Base-by-base conservation (phyloP, 2,113 vertebrate genomes). In the Myrmecobius fasciatus region DNA sequence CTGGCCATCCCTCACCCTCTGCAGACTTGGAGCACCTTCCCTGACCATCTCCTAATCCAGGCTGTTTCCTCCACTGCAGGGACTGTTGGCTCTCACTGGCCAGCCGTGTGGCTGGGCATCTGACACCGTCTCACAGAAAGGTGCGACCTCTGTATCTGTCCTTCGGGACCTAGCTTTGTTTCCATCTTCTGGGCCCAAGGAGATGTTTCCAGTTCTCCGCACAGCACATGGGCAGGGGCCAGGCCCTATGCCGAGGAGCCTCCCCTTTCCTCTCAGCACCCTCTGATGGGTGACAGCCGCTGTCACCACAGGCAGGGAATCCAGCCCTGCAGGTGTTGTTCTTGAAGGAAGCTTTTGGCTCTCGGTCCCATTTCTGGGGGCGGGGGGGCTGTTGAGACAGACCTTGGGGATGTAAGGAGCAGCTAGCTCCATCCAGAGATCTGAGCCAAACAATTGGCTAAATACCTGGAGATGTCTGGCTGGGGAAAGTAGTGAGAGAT, bases 401-500 rank as follows among this genome's bases (percentile, higher is more conserved):
- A 10, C 3, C 12, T 48, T 47, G 46, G 49, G 28, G 5, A 1
- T 3, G 12, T 1, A 12, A 53, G 93, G 46, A 20, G 54, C 43
- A 43, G 25, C 12, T 90, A 1, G 83, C 9, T 31, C 1, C 5
- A 0, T 25, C 3, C 51, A 0, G 67, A 49, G 49, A 31, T 96
- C 53, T 92, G 53, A 31, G 3, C 89, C 25, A 14, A 0, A 20
- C 43, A 67, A 91, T 28, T 48, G 53, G 25, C 46, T 90, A 83
- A 91, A 92, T 54, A 56, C 52, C 25, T 53, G 36, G 91, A 5
- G 36, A n/a, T 93, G 24, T 54, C 36, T 91, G 6, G 88, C 48
- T 31, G 48, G 89, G 28, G 2, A 94, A 53, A 96, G 20, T 47
- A 83, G 51, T 91, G 25, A 46, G 92, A 92, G 83, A 48, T 93